Evolutionary conservation across 2,888 invertebrate species (phyloP).

Genomic region (Laspeyria flexula): DNA sequence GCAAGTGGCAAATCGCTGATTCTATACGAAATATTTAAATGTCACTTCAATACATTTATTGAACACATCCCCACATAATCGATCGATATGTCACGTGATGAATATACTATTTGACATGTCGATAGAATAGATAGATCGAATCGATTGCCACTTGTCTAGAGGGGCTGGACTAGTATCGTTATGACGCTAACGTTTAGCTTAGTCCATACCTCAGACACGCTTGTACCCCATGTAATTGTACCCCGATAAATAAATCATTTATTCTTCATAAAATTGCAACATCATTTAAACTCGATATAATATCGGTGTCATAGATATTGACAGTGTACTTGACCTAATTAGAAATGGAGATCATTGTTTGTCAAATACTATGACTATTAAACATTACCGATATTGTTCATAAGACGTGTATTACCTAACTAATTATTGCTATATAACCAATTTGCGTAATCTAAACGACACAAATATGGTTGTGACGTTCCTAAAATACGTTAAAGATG

Average conservation of each 20-base stretch:
- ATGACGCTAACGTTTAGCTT: constrained; percentile 32
- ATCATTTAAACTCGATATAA: constrained; percentile 14
- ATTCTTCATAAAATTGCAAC: constrained; percentile 15
- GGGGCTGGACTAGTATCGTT: not conserved
- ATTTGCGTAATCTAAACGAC: constrained; percentile 6
- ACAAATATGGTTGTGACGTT: constrained; percentile 4
- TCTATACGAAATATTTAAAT: too few relatives aligned
- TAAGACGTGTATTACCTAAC: constrained; percentile 12
- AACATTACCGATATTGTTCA: constrained; percentile 5
- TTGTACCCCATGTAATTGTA: constrained; percentile 10
- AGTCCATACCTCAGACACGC: constrained; percentile 24
- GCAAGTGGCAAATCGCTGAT: too few relatives aligned
- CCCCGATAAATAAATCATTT: constrained; percentile 13
- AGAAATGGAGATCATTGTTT: constrained; percentile 34
- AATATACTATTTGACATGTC: too few relatives aligned
- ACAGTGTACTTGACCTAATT: constrained; percentile 26
- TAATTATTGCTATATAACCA: constrained; percentile 21
- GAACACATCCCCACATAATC: too few relatives aligned
- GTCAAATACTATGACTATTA: constrained; percentile 19
- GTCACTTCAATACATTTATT: too few relatives aligned
- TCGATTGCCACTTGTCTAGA: too few relatives aligned
- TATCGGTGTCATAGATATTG: constrained; percentile 19
- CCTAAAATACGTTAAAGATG: constrained; percentile 7
- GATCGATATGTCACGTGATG: too few relatives aligned
- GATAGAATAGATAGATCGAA: too few relatives aligned